These are phyloP conservation scores for Macroramphosus scolopax DNA, from an alignment of 2,797 vertebrate genomes.

Conservation along the genomic window DNA sequence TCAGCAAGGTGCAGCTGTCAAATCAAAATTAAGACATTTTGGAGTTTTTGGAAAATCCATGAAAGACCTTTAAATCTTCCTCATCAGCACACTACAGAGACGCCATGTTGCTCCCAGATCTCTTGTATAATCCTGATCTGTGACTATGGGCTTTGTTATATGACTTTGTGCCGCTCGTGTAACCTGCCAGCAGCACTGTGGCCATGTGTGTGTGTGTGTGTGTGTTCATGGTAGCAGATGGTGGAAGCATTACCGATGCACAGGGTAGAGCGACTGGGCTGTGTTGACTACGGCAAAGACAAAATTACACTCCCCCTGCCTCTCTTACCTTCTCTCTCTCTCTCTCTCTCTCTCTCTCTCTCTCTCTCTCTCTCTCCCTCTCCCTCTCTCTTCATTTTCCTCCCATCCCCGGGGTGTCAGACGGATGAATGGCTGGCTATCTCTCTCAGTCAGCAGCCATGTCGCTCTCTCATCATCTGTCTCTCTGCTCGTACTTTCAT, in stretches of 20 bases:
- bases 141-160: slow-evolving; percentile 61
- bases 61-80: slow-evolving; percentile 29
- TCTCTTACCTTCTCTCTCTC: slow-evolving; percentile 19
- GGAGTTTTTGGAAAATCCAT: slow-evolving; percentile 31
- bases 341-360: slow-evolving; percentile 5
- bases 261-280: slow-evolving; percentile 35
- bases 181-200: slow-evolving; percentile 50
- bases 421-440: slow-evolving; percentile 59
- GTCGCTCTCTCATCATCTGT: slow-evolving; percentile 63
- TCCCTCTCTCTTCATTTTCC: slow-evolving; percentile 6
- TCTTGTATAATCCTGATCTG: slow-evolving; percentile 59
- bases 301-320: slow-evolving; percentile 10
- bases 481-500: slow-evolving; percentile 53
- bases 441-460: slow-evolving; percentile 60
- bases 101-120: slow-evolving; percentile 37
- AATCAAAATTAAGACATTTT: slow-evolving; percentile 40
- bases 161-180: slow-evolving; percentile 62
- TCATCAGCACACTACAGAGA: slow-evolving; percentile 27
- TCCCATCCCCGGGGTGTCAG: slow-evolving; percentile 46
- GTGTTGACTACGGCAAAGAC: slow-evolving; percentile 57
- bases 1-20: slow-evolving; percentile 35
- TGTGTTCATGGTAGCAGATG: slow-evolving; percentile 68
- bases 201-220: slow-evolving; percentile 40
- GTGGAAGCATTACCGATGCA: slow-evolving; percentile 50
- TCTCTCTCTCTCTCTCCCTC: not conserved